These are phyloP conservation scores for Fulmarus glacialis DNA, from an alignment of 2,113 vertebrate species.

Conservation along the genomic window DNA sequence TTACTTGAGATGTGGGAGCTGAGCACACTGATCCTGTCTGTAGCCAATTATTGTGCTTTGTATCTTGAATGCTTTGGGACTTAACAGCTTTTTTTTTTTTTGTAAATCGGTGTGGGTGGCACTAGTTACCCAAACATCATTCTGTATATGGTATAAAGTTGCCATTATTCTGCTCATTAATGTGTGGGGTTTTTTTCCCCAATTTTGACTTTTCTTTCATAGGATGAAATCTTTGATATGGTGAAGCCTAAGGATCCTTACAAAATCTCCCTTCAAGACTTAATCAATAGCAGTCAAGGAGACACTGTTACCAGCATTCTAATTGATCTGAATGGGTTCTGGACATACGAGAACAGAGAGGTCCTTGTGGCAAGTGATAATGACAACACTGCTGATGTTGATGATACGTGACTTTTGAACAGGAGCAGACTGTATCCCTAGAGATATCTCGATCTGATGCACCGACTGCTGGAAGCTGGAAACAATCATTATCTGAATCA, in stretches of 20 bases:
- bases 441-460: neutral
- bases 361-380: constrained; percentile 91
- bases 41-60: neutral
- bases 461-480: constrained; percentile 8
- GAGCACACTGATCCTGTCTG: neutral
- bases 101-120: neutral
- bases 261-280: constrained; percentile 94
- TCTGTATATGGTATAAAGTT: neutral
- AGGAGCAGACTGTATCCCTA: neutral
- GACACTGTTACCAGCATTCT: constrained; percentile 97
- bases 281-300: constrained; percentile 96
- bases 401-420: constrained; percentile 82
- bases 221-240: constrained; percentile 99
- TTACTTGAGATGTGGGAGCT: neutral
- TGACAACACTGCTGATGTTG: constrained; percentile 82
- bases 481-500: constrained; percentile 3
- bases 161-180: neutral
- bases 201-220: constrained; percentile 32
- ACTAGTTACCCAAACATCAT: neutral
- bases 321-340: constrained; percentile 98
- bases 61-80: neutral
- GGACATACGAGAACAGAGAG: constrained; percentile 98
- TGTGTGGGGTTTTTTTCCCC: neutral
- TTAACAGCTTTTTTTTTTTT: neutral
- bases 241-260: constrained; percentile 96